A percentile compares a stretch with the other conserved stretches of the same genome.
Conservation (phyloP, 2,113 vertebrate species). For the Scolopax mira region DNA sequence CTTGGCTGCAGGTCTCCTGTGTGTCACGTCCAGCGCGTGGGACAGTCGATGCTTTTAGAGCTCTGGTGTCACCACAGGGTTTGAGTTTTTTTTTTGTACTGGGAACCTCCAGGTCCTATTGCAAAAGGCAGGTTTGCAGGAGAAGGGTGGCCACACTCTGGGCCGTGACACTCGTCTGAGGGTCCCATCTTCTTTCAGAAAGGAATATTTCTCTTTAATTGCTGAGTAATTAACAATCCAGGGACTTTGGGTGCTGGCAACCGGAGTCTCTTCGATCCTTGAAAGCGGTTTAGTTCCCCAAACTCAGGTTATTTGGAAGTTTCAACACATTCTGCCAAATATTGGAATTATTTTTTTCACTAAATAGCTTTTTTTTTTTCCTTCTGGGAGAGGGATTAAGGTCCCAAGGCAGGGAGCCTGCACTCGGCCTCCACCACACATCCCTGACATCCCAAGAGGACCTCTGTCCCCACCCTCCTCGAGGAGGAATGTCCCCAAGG, state of each 20-base stretch:
- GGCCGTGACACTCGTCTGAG: too few relatives aligned
- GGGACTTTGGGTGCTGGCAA: background rate
- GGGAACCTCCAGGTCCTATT: too few relatives aligned
- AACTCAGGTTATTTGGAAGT: background rate
- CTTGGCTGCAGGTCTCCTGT: background rate
- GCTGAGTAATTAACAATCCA: background rate
- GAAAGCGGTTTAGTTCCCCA: background rate
- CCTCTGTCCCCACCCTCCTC: fast-evolving
- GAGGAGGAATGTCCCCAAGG: fast-evolving
- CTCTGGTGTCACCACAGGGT: background rate
- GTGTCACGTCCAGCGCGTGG: fast-evolving
- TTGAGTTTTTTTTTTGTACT: too few relatives aligned
- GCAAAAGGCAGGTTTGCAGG: too few relatives aligned
- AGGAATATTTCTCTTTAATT: too few relatives aligned
- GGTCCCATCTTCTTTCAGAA: too few relatives aligned
- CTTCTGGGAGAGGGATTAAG: background rate
- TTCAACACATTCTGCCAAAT: background rate
- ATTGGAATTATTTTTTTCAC: fast-evolving
- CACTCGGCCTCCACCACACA: fast-evolving
- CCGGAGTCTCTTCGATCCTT: background rate
- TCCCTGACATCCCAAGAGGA: background rate
- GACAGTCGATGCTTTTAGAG: background rate
- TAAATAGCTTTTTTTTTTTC: background rate
- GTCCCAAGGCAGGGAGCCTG: background rate
- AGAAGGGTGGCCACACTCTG: too few relatives aligned